Evolutionary conservation across 1,140 invertebrate species (phyloP).

Genomic region (Papilio glaucus): DNA sequence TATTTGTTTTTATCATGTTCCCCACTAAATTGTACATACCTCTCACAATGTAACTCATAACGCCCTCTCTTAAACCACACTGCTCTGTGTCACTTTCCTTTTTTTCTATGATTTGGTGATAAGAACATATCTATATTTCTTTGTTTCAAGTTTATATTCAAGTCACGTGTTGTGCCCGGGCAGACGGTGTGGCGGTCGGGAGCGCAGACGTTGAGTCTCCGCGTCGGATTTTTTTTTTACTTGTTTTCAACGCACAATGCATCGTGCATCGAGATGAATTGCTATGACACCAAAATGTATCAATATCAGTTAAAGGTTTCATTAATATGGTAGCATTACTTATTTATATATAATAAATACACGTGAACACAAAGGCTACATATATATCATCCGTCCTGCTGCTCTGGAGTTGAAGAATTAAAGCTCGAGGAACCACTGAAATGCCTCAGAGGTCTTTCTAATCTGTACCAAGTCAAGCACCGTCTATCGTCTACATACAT

Average conservation of each 20-base stretch:
- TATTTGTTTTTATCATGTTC: no score
- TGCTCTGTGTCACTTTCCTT: background rate
- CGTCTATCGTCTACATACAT: no score
- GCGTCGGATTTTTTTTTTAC: background rate
- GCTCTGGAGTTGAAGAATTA: background rate
- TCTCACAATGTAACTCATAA: no score
- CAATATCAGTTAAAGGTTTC: background rate
- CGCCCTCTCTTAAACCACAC: background rate
- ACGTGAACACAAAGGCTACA: background rate
- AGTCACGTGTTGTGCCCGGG: background rate
- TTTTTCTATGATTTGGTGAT: no score
- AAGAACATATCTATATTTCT: no score
- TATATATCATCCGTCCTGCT: background rate
- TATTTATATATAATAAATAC: background rate
- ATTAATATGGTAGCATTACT: background rate
- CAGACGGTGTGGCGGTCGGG: background rate
- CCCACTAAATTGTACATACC: no score
- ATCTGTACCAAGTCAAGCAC: no score
- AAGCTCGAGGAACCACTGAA: background rate
- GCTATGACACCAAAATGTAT: background rate
- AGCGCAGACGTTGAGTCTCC: background rate
- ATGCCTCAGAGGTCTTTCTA: background rate
- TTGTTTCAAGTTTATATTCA: background rate
- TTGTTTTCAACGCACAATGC: constrained; percentile 5
- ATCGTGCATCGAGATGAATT: background rate